Base-by-base conservation (phyloP, 2,797 vertebrate genomes). In the Coreius guichenoti region DNA sequence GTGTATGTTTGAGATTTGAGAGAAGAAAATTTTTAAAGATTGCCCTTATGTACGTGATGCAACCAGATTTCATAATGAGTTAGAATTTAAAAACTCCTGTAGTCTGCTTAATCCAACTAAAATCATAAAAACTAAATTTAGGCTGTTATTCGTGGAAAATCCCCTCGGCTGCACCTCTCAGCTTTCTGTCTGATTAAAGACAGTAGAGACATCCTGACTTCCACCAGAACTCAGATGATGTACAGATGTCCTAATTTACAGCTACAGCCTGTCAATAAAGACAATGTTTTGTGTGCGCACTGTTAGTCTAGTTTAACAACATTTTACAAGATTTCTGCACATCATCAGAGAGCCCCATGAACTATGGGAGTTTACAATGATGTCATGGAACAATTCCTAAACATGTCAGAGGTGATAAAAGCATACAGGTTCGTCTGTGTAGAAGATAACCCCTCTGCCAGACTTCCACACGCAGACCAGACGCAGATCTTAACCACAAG, bases 371-470 rank as follows among this genome's bases (percentile, higher is more conserved):
- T 88, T 86, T 79, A 77, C 85, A 63, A 74, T 82, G 80, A 86
- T 51, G 78, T 75, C 79, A 88, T 29, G 70, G 74, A 51, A 77
- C 83, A 67, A 88, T 88, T 86, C 75, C 86, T 85, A 90, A 89
- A 88, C 85, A 87, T 79, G 84, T 85, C 88, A 80, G 72, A 7
- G 1, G 72, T 86, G 86, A 88, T 90, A 81, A 88, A 90, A 88
- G 75, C 17, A 39, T 58, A 43, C 82, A 88, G 87, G 87, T 86
- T 73, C 33, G 45, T 69, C 83, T 54, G 75, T 79, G 51, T 45
- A 51, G 23, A 33, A 73, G 89, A 88, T 88, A 83, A 87, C 45
- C 81, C 33, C 51, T 80, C 58, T 56, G 49, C 9, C 61, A 88
- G 86, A 84, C 68, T 63, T 84, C 84, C 51, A 47, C 72, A 78